These are phyloP conservation scores for Caenorhabditis inopinata DNA, from an alignment of 1,140 invertebrate species.

Conservation along the genomic window DNA sequence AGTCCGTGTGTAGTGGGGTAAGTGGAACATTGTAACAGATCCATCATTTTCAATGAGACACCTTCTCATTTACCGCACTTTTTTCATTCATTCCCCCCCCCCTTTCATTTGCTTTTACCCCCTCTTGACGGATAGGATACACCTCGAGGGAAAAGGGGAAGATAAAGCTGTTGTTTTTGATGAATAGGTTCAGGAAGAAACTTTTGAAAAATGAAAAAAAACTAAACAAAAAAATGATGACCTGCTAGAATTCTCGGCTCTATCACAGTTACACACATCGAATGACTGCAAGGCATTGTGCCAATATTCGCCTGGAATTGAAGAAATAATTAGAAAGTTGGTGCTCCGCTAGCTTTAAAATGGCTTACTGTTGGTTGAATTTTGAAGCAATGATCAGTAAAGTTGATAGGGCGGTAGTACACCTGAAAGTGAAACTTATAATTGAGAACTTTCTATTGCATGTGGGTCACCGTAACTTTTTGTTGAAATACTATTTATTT, in stretches of 20 bases:
- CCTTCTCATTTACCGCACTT: constrained; percentile 30
- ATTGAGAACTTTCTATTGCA: background rate
- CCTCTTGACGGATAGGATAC: background rate
- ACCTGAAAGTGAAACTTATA: constrained; percentile 59
- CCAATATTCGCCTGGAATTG: constrained; percentile 45
- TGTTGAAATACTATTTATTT: no score
- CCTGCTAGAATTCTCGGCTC: constrained; percentile 60
- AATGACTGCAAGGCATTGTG: constrained; percentile 57
- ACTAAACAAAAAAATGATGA: constrained; percentile 26
- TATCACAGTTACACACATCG: constrained; percentile 60
- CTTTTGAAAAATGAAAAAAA: no score
- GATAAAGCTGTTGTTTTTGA: background rate
- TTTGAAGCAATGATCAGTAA: constrained; percentile 61
- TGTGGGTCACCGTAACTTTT: no score
- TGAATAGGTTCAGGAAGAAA: background rate
- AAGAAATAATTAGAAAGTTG: background rate
- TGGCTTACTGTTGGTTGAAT: constrained; percentile 34
- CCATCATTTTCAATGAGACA: constrained; percentile 27
- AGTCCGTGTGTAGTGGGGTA: background rate
- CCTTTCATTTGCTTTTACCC: background rate
- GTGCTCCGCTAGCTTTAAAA: no score
- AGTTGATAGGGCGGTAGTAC: constrained; percentile 62
- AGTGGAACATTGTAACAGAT: constrained; percentile 11
- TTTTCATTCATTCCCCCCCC: background rate
- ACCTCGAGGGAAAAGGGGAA: background rate